Conservation (phyloP, 2,797 vertebrate genomes). For the Okamejei kenojei region DNA sequence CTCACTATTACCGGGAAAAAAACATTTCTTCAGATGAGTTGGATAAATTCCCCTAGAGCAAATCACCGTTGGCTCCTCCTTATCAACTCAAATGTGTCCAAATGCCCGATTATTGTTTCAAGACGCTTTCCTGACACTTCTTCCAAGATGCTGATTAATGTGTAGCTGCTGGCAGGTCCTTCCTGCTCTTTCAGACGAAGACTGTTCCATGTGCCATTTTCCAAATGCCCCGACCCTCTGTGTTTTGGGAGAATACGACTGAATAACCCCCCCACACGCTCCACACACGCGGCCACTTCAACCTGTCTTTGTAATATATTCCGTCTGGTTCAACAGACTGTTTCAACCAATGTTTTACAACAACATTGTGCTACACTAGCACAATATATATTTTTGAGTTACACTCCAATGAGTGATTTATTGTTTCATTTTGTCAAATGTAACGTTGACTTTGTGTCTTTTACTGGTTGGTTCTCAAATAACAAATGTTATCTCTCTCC, state of each 20-base stretch:
- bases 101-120: no score
- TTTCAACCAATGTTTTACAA: not conserved
- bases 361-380: slow-evolving; percentile 32
- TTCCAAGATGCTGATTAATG: no score
- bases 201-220: no score
- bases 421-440: slow-evolving; percentile 15
- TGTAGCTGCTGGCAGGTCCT: no score
- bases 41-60: no score
- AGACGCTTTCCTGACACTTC: no score
- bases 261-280: not conserved
- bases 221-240: no score
- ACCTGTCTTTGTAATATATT: not conserved
- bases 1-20: no score
- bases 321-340: slow-evolving; percentile 37
- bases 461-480: slow-evolving; percentile 14
- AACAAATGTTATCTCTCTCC: not conserved
- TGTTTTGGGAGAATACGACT: not conserved
- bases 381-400: slow-evolving; percentile 15
- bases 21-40: no score
- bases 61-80: no score
- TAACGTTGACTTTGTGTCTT: not conserved
- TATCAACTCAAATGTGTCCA: no score
- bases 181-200: no score
- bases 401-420: slow-evolving; percentile 37
- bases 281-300: not conserved